Percentiles rank a stretch among this genome's conserved stretches.
These are phyloP conservation scores for Dryococelus australis DNA, from an alignment of 2,888 invertebrate genomes.

Conservation along the genomic window DNA sequence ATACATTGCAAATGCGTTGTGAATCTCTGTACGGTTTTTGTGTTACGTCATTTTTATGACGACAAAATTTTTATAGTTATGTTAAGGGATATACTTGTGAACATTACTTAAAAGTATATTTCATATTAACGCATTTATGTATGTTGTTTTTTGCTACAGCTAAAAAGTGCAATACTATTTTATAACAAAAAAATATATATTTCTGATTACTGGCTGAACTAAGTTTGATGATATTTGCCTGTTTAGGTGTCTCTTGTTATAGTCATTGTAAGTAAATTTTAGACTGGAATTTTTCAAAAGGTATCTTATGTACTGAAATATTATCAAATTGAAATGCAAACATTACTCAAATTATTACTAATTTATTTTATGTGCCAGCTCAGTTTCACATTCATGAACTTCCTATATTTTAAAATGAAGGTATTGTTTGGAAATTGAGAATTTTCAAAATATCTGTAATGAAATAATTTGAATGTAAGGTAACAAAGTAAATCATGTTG, in stretches of 20 bases:
- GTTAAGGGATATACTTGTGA: background rate
- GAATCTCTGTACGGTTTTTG: background rate
- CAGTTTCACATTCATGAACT: too few species aligned
- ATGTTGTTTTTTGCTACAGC: background rate
- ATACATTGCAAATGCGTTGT: background rate
- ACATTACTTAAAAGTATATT: background rate
- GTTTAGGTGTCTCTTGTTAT: background rate
- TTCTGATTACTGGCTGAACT: background rate
- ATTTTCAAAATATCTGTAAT: slow-evolving; percentile 13
- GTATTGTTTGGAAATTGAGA: background rate
- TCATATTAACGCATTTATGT: background rate
- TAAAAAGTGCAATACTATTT: background rate
- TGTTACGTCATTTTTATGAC: too few species aligned
- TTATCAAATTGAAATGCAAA: background rate
- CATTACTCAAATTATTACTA: background rate
- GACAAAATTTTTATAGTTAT: background rate
- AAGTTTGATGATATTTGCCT: background rate
- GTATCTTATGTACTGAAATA: too few species aligned
- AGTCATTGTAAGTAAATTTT: background rate
- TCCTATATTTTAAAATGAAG: too few species aligned
- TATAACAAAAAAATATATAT: background rate
- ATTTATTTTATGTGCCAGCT: background rate
- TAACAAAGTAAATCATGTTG: background rate
- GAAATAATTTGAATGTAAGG: slow-evolving; percentile 12
- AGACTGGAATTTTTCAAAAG: too few species aligned